Evolutionary conservation across 2,797 vertebrate species (phyloP).

Genomic region (Epinephelus awoara): DNA sequence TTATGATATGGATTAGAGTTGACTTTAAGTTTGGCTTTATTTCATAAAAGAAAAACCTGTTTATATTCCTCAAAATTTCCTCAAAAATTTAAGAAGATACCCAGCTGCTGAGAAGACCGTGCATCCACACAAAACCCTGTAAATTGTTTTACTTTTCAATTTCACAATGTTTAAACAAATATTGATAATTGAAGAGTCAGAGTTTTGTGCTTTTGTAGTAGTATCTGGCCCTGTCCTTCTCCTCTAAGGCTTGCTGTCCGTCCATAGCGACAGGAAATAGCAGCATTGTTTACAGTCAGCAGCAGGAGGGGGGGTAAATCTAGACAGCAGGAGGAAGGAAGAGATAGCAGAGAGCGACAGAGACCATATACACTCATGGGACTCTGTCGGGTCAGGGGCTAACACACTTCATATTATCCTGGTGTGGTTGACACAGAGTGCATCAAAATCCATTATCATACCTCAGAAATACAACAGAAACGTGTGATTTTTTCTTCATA

Average conservation of each 20-base stretch:
- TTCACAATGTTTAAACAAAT: neutral
- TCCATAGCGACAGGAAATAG: constrained; percentile 79
- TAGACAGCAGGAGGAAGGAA: constrained; percentile 67
- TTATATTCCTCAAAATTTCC: no score
- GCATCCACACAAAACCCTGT: neutral
- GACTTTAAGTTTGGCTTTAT: neutral
- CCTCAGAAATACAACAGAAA: neutral
- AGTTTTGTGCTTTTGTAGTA: neutral
- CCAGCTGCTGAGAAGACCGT: neutral
- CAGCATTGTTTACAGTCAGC: constrained; percentile 81
- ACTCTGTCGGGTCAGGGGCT: neutral
- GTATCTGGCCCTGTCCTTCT: neutral
- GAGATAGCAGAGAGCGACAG: constrained; percentile 54
- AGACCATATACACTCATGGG: constrained; percentile 44
- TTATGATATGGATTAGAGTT: neutral
- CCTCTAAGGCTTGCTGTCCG: neutral
- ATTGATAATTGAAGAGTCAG: neutral
- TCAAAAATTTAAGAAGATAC: neutral
- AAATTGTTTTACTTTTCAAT: neutral
- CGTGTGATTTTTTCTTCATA: no score
- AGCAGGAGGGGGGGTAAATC: constrained; percentile 58
- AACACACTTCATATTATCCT: constrained; percentile 1
- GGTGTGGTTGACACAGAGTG: neutral
- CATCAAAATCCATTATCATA: no score
- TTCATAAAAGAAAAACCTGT: no score